Percentiles rank a stretch among this genome's conserved stretches.
These are phyloP conservation scores for Craniophora ligustri DNA, from an alignment of 2,888 invertebrate species.

Conservation along the genomic window DNA sequence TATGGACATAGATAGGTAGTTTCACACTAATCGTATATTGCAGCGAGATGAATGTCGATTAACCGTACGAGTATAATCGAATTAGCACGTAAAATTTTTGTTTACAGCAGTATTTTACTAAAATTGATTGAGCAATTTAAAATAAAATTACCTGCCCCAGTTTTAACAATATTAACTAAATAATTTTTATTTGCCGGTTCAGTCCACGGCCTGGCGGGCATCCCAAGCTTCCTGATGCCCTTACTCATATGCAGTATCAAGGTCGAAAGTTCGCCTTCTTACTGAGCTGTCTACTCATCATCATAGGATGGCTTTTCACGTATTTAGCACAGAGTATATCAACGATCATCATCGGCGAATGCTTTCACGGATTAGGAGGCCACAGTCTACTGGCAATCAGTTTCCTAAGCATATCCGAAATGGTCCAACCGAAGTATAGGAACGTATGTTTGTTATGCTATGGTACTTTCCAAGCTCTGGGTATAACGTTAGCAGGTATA, in stretches of 20 bases:
- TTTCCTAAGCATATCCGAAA: constrained; percentile 48
- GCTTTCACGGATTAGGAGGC: constrained; percentile 49
- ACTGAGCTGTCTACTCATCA: constrained; percentile 42
- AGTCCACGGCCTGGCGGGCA: constrained; percentile 52
- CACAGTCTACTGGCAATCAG: constrained; percentile 44
- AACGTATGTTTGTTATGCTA: constrained; percentile 38
- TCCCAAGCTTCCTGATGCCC: constrained; percentile 51
- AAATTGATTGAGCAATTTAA: too few relatives aligned
- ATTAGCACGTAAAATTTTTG: too few relatives aligned
- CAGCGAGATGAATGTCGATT: too few relatives aligned
- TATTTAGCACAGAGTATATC: constrained; percentile 20
- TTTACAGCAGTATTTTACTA: too few relatives aligned
- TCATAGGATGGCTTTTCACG: constrained; percentile 46
- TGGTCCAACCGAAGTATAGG: constrained; percentile 47
- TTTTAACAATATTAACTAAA: background rate
- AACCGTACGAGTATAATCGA: too few relatives aligned
- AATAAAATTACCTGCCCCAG: too few relatives aligned
- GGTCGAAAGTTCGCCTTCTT: constrained; percentile 52
- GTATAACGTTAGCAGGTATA: constrained; percentile 35
- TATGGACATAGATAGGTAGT: too few relatives aligned
- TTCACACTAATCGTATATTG: too few relatives aligned
- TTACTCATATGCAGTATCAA: constrained; percentile 50
- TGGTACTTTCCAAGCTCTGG: constrained; percentile 34
- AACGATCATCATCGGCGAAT: constrained; percentile 47
- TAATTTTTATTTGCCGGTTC: constrained; percentile 45